Evolutionary conservation across 2,113 vertebrate genomes (phyloP), one percentile per base, ranked within the genome.

Genomic region (Chloropsis hardwickii): DNA sequence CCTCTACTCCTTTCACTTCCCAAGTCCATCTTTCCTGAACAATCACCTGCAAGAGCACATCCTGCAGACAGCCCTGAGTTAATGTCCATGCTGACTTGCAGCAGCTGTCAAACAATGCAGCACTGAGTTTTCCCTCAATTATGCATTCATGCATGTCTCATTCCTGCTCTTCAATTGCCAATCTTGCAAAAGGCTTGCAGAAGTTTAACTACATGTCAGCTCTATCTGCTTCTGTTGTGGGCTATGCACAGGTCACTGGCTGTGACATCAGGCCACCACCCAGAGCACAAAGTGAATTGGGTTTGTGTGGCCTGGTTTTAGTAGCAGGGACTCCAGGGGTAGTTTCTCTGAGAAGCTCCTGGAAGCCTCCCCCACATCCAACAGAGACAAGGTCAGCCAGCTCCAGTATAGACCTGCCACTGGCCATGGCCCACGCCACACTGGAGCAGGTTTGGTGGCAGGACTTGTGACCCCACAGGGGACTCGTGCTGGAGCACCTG

Each of bases 321-420:
- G 24, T 8, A 72, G 51, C 39, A 24, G 16, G 8, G 16, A 12
- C 39, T 66, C 20, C 33, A 39, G 23, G 10, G 4, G 14, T 27
- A 23, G 8, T 5, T 58, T 31, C 17, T 28, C 27, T 19, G 22
- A 62, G 44, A 80, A 51, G 37, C 42, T 62, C 9, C 24, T 45
- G 57, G 42, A 65, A 60, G 35, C 23, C 24, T 50, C 29, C 5
- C 16, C 7, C 11, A 31, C 6, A 28, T 31, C 31, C 11, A 19
- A 42, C 5, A 62, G 15, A 66, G 37, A 12, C 15, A 28, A 35
- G 11, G 22, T 4, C 56, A 51, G 15, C 8, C 23, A 57, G n/a
- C 13, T 89, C 44, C 24, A 40, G 1, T 2, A 25, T 0, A 0
- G n/a, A n/a, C 20, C 39, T 47, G 17, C 5, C 47, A 23, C 45